Evolutionary conservation across 53 echinoderm and acorn worm species (phyloP), one percentile per base, ranked within the genome.

Genomic region (Crossaster papposus): DNA sequence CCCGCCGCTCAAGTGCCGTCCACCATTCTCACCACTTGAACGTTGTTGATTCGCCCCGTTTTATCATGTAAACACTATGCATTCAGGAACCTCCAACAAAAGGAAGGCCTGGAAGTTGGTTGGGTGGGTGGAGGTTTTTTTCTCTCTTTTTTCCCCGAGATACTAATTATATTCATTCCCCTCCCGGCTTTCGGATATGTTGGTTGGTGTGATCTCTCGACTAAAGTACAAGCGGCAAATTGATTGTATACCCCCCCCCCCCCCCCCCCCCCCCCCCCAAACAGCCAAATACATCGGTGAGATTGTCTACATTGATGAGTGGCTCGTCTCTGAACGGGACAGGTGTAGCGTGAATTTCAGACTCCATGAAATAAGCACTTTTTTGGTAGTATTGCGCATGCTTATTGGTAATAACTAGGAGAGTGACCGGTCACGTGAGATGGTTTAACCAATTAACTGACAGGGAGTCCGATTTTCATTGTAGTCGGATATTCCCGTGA

Each of bases 21-120:
- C 31, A 31, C 54, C 31, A 80, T 18, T 14, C 6, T 32, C 31
- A 28, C 28, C 55, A 55, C 82, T 82, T 36, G 51, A 50, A 36
- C 13, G n/a, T 4, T 82, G 82, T 82, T 82, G 82, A 82, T 82
- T 82, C 65, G 65, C 82, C 82, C 82, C 68, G 82, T 36, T 82
- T 65, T 64, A 82, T 82, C 37, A 37, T 82, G 82, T 33, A 82
- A 23, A 37, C 68, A 82, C n/a, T n/a, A n/a, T n/a, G n/a, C n/a
- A n/a, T n/a, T 82, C 22, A 9, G 36, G 65, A 2, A 23, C 26
- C 36, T 38, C 1, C 35, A 68, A 82, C 82, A 82, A 65, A 82
- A 82, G 82, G 44, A 15, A 15, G 52, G 23, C 51, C 79, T 33
- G 36, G 65, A 18, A 29, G n/a, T 23, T 34, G n/a, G n/a, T n/a